Evolutionary conservation across 1,140 invertebrate genomes (phyloP).

Genomic region (Diabrotica undecimpunctata): DNA sequence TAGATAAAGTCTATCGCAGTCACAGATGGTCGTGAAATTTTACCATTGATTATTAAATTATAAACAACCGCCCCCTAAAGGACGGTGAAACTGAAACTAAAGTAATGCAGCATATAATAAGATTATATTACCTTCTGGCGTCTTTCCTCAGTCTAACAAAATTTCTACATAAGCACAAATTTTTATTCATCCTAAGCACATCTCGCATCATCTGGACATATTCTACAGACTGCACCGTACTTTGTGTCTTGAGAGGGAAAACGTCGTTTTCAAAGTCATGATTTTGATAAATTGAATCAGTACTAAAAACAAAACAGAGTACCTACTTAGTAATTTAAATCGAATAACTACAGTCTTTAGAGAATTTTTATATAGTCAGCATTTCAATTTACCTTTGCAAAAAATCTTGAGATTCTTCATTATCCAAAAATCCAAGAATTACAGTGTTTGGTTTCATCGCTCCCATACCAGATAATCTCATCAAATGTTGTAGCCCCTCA

Average conservation of each 20-base stretch:
- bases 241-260: slow-evolving; percentile 48
- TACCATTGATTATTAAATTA: too few relatives aligned
- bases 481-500: slow-evolving; percentile 88
- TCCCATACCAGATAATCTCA: slow-evolving; percentile 89
- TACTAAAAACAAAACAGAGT: slow-evolving; percentile 31
- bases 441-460: slow-evolving; percentile 99
- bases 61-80: too few relatives aligned
- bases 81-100: too few relatives aligned
- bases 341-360: not conserved
- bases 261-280: slow-evolving; percentile 38
- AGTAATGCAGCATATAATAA: too few relatives aligned
- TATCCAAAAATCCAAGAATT: slow-evolving; percentile 84
- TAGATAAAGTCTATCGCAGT: too few relatives aligned
- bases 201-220: slow-evolving; percentile 89
- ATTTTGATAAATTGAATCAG: slow-evolving; percentile 50
- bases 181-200: slow-evolving; percentile 88
- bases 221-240: slow-evolving; percentile 55
- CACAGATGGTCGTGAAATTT: too few relatives aligned
- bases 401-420: slow-evolving; percentile 69
- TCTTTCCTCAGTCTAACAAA: slow-evolving; percentile 81
- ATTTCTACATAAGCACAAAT: slow-evolving; percentile 88
- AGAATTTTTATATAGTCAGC: not conserved
- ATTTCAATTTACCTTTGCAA: slow-evolving; percentile 55
- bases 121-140: slow-evolving; percentile 56
- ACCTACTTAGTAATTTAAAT: too few relatives aligned